These are phyloP conservation scores for Rhombomys opimus DNA, from an alignment of 2,113 vertebrate species.

Conservation along the genomic window DNA sequence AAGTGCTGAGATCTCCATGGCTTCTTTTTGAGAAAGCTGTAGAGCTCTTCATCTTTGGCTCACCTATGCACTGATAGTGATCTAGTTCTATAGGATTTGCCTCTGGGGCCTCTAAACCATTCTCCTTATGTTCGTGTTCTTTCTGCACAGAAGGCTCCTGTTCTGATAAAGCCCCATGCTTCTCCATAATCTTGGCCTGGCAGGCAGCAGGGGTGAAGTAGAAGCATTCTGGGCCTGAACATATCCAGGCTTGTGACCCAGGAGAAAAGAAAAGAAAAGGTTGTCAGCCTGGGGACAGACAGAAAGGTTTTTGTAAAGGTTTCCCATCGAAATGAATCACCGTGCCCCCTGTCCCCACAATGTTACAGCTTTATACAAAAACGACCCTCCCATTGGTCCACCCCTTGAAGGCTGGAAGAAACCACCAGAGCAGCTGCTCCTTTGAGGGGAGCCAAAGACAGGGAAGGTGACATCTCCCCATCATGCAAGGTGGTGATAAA, in stretches of 20 bases:
- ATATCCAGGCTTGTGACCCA: background rate
- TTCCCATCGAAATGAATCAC: constrained; percentile 89
- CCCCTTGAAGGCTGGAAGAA: background rate
- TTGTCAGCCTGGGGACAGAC: background rate
- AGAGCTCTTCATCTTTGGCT: rapidly evolving
- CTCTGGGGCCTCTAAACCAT: background rate
- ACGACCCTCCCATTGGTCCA: constrained; percentile 73
- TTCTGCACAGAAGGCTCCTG: background rate
- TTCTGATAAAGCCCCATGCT: background rate
- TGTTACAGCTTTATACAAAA: constrained; percentile 92
- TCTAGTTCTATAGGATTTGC: background rate
- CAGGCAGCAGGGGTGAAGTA: too few species aligned
- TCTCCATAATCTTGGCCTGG: background rate
- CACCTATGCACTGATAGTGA: background rate
- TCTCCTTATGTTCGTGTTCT: background rate
- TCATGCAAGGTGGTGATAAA: background rate
- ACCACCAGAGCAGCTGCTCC: background rate
- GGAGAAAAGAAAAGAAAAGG: background rate
- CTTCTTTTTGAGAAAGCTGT: background rate
- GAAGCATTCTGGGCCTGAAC: background rate
- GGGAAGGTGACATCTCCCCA: background rate
- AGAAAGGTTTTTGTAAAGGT: constrained; percentile 94
- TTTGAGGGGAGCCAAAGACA: background rate
- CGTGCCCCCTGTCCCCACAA: constrained; percentile 93
- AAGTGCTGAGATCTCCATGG: background rate